Evolutionary conservation across 2,888 invertebrate genomes (phyloP).

Genomic region (Aphodius sticticus): DNA sequence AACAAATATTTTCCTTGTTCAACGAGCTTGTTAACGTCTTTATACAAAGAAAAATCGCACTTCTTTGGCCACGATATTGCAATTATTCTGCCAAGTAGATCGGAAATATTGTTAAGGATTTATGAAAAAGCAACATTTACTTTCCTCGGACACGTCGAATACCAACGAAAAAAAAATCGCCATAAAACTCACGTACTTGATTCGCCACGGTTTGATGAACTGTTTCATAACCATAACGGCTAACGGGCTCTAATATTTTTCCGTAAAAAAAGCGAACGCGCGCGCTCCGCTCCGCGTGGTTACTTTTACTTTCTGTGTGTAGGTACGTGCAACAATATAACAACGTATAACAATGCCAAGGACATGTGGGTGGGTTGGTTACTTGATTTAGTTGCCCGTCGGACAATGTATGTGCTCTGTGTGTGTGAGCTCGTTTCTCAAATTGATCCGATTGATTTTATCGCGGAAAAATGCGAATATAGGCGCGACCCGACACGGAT

Average conservation of each 20-base stretch:
- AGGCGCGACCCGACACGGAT: slow-evolving; percentile 4
- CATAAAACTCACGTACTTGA: slow-evolving; percentile 4
- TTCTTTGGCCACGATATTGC: not conserved
- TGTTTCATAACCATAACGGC: slow-evolving; percentile 4
- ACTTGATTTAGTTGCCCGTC: not conserved
- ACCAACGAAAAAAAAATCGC: not conserved
- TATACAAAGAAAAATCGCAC: not conserved
- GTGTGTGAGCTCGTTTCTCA: not conserved
- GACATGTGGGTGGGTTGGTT: not conserved
- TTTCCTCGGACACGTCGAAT: not conserved
- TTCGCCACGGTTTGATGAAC: not conserved
- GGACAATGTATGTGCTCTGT: not conserved
- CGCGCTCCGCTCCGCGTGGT: not conserved
- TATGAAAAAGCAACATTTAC: not conserved
- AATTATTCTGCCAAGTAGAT: not conserved
- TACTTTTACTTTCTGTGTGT: not conserved
- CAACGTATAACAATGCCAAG: not conserved
- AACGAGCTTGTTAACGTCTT: slow-evolving; percentile 4
- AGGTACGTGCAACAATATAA: not conserved
- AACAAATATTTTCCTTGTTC: not conserved
- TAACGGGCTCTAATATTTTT: slow-evolving; percentile 4
- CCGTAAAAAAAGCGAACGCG: slow-evolving; percentile 1
- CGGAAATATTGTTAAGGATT: slow-evolving; percentile 4
- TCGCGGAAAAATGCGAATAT: slow-evolving; percentile 4
- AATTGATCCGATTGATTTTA: slow-evolving; percentile 4